These are phyloP conservation scores for Pheucticus melanocephalus DNA, from an alignment of 2,113 vertebrate genomes.

Conservation along the genomic window DNA sequence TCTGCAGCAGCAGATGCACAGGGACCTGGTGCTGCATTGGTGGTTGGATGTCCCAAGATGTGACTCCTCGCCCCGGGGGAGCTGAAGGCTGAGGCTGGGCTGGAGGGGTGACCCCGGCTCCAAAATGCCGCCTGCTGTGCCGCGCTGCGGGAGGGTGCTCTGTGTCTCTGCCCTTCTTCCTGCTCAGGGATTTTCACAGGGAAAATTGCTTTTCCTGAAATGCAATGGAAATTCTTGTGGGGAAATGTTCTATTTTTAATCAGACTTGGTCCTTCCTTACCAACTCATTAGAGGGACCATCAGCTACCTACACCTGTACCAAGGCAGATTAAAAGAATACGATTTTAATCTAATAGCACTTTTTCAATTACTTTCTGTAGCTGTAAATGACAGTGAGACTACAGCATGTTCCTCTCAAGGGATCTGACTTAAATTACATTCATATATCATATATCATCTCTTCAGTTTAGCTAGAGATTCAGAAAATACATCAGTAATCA, in stretches of 20 bases:
- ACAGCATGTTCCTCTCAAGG: neutral
- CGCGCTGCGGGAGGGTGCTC: rapidly evolving
- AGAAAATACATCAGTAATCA: slow-evolving; percentile 11
- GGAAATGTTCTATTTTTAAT: neutral
- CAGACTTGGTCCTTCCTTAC: neutral
- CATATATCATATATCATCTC: slow-evolving; percentile 1
- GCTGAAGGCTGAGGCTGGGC: neutral
- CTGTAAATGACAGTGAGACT: slow-evolving; percentile 24
- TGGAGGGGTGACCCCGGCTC: rapidly evolving
- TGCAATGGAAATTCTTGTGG: neutral
- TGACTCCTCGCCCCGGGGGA: neutral
- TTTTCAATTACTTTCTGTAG: slow-evolving; percentile 47
- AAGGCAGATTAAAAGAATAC: neutral
- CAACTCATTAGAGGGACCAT: neutral
- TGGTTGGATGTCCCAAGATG: neutral
- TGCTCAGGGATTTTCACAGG: neutral
- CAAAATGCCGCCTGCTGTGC: rapidly evolving
- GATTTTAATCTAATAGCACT: neutral
- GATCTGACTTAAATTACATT: slow-evolving; percentile 47
- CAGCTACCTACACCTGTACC: neutral
- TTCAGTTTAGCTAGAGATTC: neutral
- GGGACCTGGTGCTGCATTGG: rapidly evolving
- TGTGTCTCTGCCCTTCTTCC: neutral
- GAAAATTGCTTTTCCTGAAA: neutral
- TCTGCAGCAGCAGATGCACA: rapidly evolving